A percentile compares a stretch with the other conserved stretches of the same genome.
Evolutionary conservation across 1,140 invertebrate genomes (phyloP).

Genomic region (Heliconius congener): DNA sequence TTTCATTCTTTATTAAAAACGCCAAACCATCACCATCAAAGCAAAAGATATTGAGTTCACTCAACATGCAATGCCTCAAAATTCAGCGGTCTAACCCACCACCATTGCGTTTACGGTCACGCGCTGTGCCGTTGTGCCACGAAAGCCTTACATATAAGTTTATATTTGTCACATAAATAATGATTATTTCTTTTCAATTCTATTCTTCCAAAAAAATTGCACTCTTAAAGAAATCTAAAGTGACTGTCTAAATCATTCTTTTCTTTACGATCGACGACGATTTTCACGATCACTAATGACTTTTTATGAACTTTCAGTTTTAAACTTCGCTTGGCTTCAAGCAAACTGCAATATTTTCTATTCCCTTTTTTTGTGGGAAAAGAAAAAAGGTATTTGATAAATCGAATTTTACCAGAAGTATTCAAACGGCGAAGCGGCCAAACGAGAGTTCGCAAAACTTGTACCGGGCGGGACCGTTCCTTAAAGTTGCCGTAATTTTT

Average conservation of each 20-base stretch:
- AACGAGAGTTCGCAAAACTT: conserved; percentile 8
- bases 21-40: too few relatives aligned
- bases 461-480: background rate
- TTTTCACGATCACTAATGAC: background rate
- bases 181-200: too few relatives aligned
- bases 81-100: too few relatives aligned
- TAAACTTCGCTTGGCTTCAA: background rate
- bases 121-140: too few relatives aligned
- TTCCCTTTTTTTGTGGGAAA: background rate
- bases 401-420: background rate
- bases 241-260: background rate
- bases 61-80: too few relatives aligned
- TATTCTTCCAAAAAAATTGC: too few relatives aligned
- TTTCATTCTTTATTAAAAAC: too few relatives aligned
- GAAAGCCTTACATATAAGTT: too few relatives aligned
- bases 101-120: too few relatives aligned
- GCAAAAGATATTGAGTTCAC: too few relatives aligned
- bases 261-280: background rate
- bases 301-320: background rate
- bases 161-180: too few relatives aligned
- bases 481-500: background rate
- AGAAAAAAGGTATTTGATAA: background rate
- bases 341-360: background rate
- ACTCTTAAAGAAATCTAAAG: too few relatives aligned
- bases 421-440: background rate